Conservation (phyloP, 2,888 invertebrate genomes). For the Galerucella pusilla region DNA sequence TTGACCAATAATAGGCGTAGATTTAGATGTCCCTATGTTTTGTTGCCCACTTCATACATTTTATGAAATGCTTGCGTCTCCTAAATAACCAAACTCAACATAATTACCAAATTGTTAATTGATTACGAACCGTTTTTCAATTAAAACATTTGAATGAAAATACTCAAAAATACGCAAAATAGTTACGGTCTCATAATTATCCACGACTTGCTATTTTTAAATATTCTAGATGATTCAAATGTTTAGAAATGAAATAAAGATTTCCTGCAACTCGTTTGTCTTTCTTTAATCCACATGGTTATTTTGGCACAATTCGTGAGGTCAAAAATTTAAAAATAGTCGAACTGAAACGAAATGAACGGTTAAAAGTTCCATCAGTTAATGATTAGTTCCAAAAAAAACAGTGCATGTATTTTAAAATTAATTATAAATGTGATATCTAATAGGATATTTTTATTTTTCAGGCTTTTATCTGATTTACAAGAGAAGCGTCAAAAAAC, state of each 20-base stretch:
- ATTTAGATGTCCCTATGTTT: too few relatives aligned
- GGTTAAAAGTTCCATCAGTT: conserved; percentile 37
- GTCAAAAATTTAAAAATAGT: conserved; percentile 56
- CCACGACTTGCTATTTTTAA: background rate
- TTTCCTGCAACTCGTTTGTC: conserved; percentile 18
- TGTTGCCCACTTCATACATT: too few relatives aligned
- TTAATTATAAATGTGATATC: conserved; percentile 13
- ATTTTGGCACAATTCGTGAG: conserved; percentile 54
- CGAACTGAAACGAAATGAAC: conserved; percentile 42
- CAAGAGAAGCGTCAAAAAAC: conserved; percentile 81
- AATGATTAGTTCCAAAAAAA: conserved; percentile 39
- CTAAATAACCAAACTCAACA: too few relatives aligned
- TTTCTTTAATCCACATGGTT: conserved; percentile 36
- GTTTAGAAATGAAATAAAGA: conserved; percentile 25
- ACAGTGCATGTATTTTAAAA: conserved; percentile 45
- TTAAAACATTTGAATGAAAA: too few relatives aligned
- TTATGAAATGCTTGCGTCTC: too few relatives aligned
- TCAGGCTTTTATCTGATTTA: conserved; percentile 84
- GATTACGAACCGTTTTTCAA: too few relatives aligned
- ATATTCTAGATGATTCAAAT: conserved; percentile 30
- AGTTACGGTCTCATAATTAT: background rate
- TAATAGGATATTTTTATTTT: conserved; percentile 33
- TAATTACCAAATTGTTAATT: too few relatives aligned
- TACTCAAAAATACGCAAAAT: too few relatives aligned
- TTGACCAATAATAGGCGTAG: too few relatives aligned